Evolutionary conservation across 2,888 invertebrate genomes (phyloP), one percentile per base, ranked within the genome.

Genomic region (Tromatobia lineatoria): DNA sequence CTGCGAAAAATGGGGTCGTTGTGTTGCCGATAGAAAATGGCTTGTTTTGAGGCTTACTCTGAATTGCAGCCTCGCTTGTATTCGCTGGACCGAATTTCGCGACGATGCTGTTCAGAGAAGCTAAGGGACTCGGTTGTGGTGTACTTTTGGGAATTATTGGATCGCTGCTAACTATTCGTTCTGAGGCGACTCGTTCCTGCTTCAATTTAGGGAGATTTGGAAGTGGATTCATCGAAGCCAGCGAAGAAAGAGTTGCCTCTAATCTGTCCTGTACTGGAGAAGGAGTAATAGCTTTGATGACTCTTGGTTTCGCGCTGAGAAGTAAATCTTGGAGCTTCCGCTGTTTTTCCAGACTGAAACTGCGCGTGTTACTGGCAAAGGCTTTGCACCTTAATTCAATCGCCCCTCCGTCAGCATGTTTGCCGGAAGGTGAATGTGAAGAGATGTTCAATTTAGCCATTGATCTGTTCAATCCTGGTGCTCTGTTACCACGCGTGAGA

Each of bases 91-190:
- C 91, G 47, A 93, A 90, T 45, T 91, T 91, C 1, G 92, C 91
- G 8, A 94, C 93, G 7, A 94, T 91, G 66, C 89, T 92, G 66
- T 92, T 91, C n/a, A 94, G 84, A 0, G 92, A 93, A 34, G 92
- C 90, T 2, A 94, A 80, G 0, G 93, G 91, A 87, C 88, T 91
- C 61, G 90, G 91, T 18, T 87, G 82, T 7, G 52, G 81, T 8
- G 57, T 10, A 23, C 85, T 87, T 8, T 74, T 64, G 3, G 84
- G 76, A 23, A 52, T 54, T 18, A 66, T n/a, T 61, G 71, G 71
- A 2, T 82, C 81, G 8, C 71, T 78, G 38, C 18, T 25, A 18
- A 69, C 25, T 13, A 25, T 15, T 45, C 83, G 82, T 74, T 89
- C 86, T 7, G 70, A 13, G 7, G 75, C 13, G 20, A 82, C 29